These are phyloP conservation scores for Pristionchus mayeri DNA, from an alignment of 2,888 invertebrate genomes.

Conservation along the genomic window DNA sequence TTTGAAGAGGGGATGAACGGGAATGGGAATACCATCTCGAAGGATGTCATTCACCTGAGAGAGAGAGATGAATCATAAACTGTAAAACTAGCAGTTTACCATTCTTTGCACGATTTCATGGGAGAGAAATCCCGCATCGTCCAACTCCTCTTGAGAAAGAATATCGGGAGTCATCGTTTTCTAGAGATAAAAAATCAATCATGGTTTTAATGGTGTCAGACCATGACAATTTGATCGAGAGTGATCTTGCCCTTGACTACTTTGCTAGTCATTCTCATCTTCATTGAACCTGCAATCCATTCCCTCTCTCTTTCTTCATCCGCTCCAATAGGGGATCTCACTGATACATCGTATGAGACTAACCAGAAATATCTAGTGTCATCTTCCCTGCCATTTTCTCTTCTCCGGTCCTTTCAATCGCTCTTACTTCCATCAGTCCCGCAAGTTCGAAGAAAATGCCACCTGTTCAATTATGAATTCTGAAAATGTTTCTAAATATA, in stretches of 20 bases:
- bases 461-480: constrained; percentile 54
- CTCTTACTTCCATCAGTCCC: constrained; percentile 61
- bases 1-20: constrained; percentile 74
- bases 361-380: constrained; percentile 45
- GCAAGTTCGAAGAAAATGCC: constrained; percentile 68
- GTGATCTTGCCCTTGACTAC: constrained; percentile 71
- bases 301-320: not conserved
- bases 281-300: constrained; percentile 61
- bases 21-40: constrained; percentile 74
- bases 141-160: constrained; percentile 72
- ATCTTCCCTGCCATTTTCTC: constrained; percentile 17
- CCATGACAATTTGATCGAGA: constrained; percentile 60
- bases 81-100: constrained; percentile 44
- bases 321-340: not conserved
- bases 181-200: constrained; percentile 51
- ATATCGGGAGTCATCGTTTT: constrained; percentile 70
- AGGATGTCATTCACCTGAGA: constrained; percentile 71
- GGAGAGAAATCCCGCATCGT: constrained; percentile 72
- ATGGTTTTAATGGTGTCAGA: not conserved
- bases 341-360: too few relatives aligned
- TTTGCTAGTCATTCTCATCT: constrained; percentile 70
- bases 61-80: not conserved
- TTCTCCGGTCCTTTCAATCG: constrained; percentile 50
- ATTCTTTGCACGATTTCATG: constrained; percentile 72
- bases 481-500: not conserved